A percentile compares a stretch with the other conserved stretches of the same genome.
These are phyloP conservation scores for Microtus ochrogaster DNA, from an alignment of 2,113 vertebrate species.

Conservation along the genomic window DNA sequence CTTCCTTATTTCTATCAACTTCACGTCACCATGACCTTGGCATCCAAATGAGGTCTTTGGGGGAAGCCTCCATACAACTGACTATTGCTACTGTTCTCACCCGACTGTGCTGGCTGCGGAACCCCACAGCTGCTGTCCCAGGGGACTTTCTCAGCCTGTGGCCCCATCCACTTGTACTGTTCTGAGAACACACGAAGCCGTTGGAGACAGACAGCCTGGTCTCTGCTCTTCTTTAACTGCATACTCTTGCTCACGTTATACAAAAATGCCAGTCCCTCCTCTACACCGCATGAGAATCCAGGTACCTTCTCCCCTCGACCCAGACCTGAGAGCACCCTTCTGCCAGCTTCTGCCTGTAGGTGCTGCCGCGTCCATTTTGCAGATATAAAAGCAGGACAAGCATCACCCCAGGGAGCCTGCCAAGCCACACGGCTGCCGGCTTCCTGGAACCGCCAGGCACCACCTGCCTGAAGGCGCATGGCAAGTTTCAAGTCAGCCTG, in stretches of 20 bases:
- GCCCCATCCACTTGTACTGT: not conserved
- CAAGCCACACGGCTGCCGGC: no score
- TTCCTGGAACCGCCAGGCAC: not conserved
- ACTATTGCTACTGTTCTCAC: not conserved
- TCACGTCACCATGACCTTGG: not conserved
- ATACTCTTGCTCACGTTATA: not conserved
- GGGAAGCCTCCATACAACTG: rapidly evolving
- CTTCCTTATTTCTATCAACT: not conserved
- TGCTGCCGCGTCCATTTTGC: not conserved
- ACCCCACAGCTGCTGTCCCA: not conserved
- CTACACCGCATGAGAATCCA: no score
- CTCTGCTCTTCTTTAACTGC: not conserved
- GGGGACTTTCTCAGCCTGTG: not conserved
- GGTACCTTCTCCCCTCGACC: not conserved
- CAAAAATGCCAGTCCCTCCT: not conserved
- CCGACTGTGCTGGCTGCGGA: rapidly evolving
- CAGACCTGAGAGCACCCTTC: not conserved
- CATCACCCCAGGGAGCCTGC: not conserved
- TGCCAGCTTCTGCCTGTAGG: rapidly evolving
- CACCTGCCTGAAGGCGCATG: rapidly evolving
- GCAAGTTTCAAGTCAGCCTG: not conserved
- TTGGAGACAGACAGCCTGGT: not conserved
- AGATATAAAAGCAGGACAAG: not conserved
- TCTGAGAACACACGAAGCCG: not conserved
- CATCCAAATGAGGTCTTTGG: not conserved